Percentiles rank a stretch among this genome's conserved stretches.
Evolutionary conservation across 1,140 invertebrate genomes (phyloP).

Genomic region (Octopus sinensis): DNA sequence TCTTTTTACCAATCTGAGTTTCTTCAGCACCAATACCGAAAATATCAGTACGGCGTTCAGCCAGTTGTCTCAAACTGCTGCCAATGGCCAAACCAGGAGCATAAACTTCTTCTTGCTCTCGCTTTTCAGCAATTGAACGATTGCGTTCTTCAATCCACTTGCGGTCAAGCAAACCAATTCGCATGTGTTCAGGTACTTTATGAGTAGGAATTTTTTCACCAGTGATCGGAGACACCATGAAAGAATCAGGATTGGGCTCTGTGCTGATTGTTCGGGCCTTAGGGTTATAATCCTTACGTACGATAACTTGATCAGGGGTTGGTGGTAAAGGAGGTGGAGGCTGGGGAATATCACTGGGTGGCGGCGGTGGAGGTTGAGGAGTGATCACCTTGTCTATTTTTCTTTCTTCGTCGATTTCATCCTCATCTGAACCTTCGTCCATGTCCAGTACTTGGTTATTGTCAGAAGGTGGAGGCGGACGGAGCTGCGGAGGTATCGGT

Average conservation of each 20-base stretch:
- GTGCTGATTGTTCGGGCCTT: conserved; percentile 62
- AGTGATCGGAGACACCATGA: conserved; percentile 95
- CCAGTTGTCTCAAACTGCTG: conserved; percentile 89
- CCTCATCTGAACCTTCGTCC: conserved; percentile 63
- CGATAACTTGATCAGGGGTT: conserved; percentile 83
- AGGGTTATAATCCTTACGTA: conserved; percentile 95
- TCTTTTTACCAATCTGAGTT: conserved; percentile 98
- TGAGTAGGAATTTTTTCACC: conserved; percentile 94
- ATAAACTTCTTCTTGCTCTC: conserved; percentile 82
- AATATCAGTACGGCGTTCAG: conserved; percentile 98
- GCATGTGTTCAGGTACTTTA: conserved; percentile 96
- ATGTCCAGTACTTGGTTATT: conserved; percentile 53
- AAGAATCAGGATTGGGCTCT: conserved; percentile 74
- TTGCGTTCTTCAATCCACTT: conserved; percentile 97
- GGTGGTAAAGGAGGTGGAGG: conserved; percentile 66
- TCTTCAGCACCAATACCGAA: conserved; percentile 95
- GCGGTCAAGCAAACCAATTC: conserved; percentile 91
- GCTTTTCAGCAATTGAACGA: conserved; percentile 75
- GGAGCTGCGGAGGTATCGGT: background rate
- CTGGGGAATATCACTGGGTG: conserved; percentile 39
- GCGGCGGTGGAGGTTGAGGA: conserved; percentile 66
- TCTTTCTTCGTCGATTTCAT: conserved; percentile 33
- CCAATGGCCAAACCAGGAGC: conserved; percentile 82
- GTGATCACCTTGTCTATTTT: conserved; percentile 28
- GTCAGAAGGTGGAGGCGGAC: conserved; percentile 33